phyloP scores from a whole-genome alignment of 2,888 invertebrate genomes.

The Anticlea derivata region DNA sequence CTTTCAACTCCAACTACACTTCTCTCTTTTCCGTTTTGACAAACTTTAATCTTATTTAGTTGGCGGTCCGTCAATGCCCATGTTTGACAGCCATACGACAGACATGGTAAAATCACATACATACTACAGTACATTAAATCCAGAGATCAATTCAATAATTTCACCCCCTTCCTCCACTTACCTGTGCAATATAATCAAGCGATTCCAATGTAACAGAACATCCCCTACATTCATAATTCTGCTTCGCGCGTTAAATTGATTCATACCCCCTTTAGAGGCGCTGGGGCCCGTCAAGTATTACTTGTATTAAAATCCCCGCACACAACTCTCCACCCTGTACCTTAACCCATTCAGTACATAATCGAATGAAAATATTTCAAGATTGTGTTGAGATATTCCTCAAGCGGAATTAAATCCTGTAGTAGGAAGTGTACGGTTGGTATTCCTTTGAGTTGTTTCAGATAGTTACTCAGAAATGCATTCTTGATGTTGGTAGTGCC shows the following conservation, averaged over 20 bases:
- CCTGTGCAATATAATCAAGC: conserved; percentile 17
- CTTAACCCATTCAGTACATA: conserved; percentile 14
- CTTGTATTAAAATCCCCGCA: conserved; percentile 18
- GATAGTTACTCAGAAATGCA: conserved; percentile 38
- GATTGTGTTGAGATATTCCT: conserved; percentile 25
- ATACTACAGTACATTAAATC: background rate
- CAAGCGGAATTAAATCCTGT: conserved; percentile 17
- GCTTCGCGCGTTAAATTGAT: conserved; percentile 54
- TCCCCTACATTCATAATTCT: conserved; percentile 35
- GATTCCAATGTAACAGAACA: conserved; percentile 14
- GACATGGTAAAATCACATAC: too few relatives aligned
- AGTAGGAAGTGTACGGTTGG: background rate
- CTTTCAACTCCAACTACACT: too few relatives aligned
- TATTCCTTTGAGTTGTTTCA: background rate
- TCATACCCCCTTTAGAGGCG: conserved; percentile 49
- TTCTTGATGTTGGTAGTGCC: conserved; percentile 40
- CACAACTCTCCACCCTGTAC: conserved; percentile 24
- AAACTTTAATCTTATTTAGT: too few relatives aligned
- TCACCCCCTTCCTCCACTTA: background rate
- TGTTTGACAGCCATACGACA: too few relatives aligned
- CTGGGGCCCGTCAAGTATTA: conserved; percentile 40
- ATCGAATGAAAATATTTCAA: conserved; percentile 9
- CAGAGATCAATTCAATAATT: background rate
- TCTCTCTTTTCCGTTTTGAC: too few relatives aligned
- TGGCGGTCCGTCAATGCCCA: too few relatives aligned